Percentiles rank a stretch among this genome's conserved stretches.
Conservation (phyloP, 2,797 vertebrate species). For the Mergus octosetaceus region DNA sequence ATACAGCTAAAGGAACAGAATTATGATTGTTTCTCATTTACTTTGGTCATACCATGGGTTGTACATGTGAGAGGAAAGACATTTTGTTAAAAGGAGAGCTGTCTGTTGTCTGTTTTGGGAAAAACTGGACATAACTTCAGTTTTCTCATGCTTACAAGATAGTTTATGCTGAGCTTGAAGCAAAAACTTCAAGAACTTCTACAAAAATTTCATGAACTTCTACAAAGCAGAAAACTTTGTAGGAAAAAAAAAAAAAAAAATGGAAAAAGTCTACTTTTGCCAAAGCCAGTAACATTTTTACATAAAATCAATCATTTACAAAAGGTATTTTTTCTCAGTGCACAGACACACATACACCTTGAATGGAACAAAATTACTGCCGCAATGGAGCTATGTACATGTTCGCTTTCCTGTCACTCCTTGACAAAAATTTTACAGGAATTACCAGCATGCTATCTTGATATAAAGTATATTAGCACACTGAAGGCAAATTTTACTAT, state of each 20-base stretch:
- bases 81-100: constrained; percentile 22
- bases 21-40: constrained; percentile 42
- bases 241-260: neutral
- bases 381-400: neutral
- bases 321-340: neutral
- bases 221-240: neutral
- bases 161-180: neutral
- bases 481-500: neutral
- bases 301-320: neutral
- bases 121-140: neutral
- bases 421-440: neutral
- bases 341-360: accelerated
- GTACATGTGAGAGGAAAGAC: constrained; percentile 28
- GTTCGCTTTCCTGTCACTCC: neutral
- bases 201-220: neutral
- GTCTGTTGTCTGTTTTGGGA: neutral
- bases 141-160: neutral
- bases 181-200: neutral
- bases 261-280: neutral
- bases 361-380: neutral
- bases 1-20: constrained; percentile 45
- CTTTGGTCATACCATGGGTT: constrained; percentile 22
- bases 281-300: neutral
- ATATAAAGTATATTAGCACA: neutral
- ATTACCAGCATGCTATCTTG: neutral